phyloP scores from a whole-genome alignment of 2,797 vertebrate genomes.

The Enteromius paludinosus region DNA sequence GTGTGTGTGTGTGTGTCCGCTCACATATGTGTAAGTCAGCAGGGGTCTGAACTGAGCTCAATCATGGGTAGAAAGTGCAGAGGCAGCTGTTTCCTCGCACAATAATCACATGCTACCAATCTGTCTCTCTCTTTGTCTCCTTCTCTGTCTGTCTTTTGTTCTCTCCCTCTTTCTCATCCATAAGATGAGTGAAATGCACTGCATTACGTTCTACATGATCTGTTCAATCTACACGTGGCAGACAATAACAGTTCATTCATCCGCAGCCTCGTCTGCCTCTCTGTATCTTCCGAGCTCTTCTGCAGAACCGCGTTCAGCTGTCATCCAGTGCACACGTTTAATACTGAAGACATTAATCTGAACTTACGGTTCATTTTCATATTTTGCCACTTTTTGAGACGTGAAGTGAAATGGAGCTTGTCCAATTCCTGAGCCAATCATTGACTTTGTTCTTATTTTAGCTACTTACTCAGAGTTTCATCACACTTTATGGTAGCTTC shows the following conservation, averaged over 20 bases:
- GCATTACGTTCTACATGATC: constrained; percentile 35
- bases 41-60: constrained; percentile 31
- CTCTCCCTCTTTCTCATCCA: constrained; percentile 17
- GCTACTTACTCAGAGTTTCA: not conserved
- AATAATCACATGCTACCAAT: constrained; percentile 38
- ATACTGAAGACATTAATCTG: constrained; percentile 20
- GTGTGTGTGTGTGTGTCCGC: constrained; percentile 4
- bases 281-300: constrained; percentile 3
- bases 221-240: constrained; percentile 36
- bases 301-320: not conserved
- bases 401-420: constrained; percentile 22
- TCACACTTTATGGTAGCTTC: not conserved
- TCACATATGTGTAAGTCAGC: constrained; percentile 41
- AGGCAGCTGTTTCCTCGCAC: constrained; percentile 43
- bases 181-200: constrained; percentile 8
- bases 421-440: constrained; percentile 23
- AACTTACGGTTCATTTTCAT: constrained; percentile 9
- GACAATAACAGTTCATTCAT: constrained; percentile 40
- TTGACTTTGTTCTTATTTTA: constrained; percentile 5
- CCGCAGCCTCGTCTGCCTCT: not conserved
- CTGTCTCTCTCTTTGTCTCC: constrained; percentile 23
- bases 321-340: constrained; percentile 7
- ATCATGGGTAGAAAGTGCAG: constrained; percentile 51
- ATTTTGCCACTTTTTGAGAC: constrained; percentile 17
- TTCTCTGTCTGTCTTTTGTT: constrained; percentile 18